Conservation (phyloP, 2,888 invertebrate species). For the Synanthedon vespiformis region DNA sequence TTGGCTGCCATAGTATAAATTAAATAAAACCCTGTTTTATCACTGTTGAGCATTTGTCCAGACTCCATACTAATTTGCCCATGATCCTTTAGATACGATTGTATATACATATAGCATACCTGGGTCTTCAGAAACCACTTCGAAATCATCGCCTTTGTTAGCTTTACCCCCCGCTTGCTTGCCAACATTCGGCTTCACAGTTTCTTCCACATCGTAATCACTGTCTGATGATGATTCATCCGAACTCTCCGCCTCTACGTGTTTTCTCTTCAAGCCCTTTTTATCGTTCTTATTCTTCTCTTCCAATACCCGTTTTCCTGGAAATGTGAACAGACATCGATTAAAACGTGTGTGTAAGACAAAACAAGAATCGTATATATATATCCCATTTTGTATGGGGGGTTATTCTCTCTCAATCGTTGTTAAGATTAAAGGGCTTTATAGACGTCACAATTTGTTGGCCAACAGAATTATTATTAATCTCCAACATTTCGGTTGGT, state of each 20-base stretch:
- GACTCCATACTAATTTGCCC: too few relatives aligned
- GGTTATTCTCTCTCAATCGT: too few relatives aligned
- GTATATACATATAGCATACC: slow-evolving; percentile 27
- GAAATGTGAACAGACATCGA: background rate
- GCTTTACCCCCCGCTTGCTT: slow-evolving; percentile 26
- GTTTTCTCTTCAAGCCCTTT: slow-evolving; percentile 31
- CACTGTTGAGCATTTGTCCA: too few relatives aligned
- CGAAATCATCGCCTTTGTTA: slow-evolving; percentile 73
- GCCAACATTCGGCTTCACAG: slow-evolving; percentile 20
- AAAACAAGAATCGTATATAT: too few relatives aligned
- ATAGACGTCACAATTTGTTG: too few relatives aligned
- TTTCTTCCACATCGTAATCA: slow-evolving; percentile 60
- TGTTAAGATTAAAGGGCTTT: too few relatives aligned
- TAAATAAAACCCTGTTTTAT: too few relatives aligned
- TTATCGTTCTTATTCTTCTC: slow-evolving; percentile 15
- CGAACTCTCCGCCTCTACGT: slow-evolving; percentile 45
- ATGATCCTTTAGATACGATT: background rate
- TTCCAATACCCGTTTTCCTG: slow-evolving; percentile 46
- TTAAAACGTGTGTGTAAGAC: too few relatives aligned
- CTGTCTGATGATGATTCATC: slow-evolving; percentile 57
- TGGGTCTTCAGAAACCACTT: slow-evolving; percentile 74
- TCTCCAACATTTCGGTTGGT: too few relatives aligned
- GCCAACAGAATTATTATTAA: too few relatives aligned
- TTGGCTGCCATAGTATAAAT: too few relatives aligned
- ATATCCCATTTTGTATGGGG: too few relatives aligned